Evolutionary conservation across 1,140 invertebrate genomes (phyloP).

Genomic region (Archivesica marissinica): DNA sequence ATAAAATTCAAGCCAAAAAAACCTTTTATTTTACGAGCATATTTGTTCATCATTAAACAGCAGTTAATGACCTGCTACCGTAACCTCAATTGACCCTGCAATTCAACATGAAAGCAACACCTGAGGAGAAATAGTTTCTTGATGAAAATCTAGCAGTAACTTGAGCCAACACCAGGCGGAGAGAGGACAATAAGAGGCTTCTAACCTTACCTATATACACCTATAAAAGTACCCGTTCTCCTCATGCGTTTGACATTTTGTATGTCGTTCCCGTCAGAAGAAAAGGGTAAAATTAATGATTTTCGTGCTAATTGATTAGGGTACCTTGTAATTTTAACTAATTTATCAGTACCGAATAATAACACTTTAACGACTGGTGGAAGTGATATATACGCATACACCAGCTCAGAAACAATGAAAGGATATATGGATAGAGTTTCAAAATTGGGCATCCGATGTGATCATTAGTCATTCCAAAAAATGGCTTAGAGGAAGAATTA

Average conservation of each 20-base stretch:
- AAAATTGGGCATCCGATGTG: neutral
- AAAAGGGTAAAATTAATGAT: slow-evolving; percentile 45
- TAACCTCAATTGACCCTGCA: slow-evolving; percentile 55
- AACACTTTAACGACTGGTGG: neutral
- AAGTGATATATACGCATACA: neutral
- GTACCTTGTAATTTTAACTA: slow-evolving; percentile 51
- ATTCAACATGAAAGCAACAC: slow-evolving; percentile 62
- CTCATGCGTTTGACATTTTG: slow-evolving; percentile 43
- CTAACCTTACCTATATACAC: slow-evolving; percentile 54
- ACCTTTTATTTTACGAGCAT: slow-evolving; percentile 54
- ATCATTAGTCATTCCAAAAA: slow-evolving; percentile 1
- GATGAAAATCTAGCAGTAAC: slow-evolving; percentile 50
- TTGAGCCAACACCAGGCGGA: slow-evolving; percentile 46
- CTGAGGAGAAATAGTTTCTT: slow-evolving; percentile 51
- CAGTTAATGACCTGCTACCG: slow-evolving; percentile 42
- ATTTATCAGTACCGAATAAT: slow-evolving; percentile 36
- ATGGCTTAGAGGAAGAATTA: neutral
- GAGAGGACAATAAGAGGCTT: slow-evolving; percentile 35
- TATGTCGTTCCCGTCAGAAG: slow-evolving; percentile 18
- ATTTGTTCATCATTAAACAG: slow-evolving; percentile 60
- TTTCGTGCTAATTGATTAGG: slow-evolving; percentile 54
- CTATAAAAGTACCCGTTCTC: slow-evolving; percentile 4
- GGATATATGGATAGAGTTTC: slow-evolving; percentile 14
- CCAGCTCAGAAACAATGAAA: slow-evolving; percentile 6
- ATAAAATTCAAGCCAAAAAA: neutral